Conservation (phyloP, 2,888 invertebrate genomes). For the Hemithea aestivaria region DNA sequence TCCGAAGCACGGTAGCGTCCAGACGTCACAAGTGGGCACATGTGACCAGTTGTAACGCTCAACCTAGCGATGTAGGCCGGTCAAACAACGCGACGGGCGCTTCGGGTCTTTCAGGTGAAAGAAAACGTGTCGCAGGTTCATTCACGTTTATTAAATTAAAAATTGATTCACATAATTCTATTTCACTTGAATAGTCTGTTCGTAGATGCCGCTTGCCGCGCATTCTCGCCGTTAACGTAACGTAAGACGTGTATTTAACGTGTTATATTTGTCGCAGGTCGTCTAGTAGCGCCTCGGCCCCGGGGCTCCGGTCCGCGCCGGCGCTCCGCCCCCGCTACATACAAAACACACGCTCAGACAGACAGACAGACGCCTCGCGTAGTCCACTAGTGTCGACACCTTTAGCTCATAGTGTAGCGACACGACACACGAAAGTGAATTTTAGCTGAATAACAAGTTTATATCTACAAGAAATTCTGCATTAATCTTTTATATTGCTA, state of each 20-base stretch:
- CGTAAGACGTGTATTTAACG: constrained; percentile 26
- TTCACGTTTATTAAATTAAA: constrained; percentile 50
- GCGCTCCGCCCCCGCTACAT: constrained; percentile 59
- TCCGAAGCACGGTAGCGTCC: too few species aligned
- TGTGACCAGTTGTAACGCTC: too few species aligned
- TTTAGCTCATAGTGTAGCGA: constrained; percentile 40
- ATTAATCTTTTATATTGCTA: too few species aligned
- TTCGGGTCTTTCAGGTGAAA: constrained; percentile 43
- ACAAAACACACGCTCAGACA: constrained; percentile 36
- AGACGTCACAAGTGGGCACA: too few species aligned
- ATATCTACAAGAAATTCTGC: too few species aligned
- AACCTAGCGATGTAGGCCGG: too few species aligned
- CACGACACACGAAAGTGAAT: too few species aligned
- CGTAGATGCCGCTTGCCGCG: constrained; percentile 10
- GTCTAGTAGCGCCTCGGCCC: constrained; percentile 70
- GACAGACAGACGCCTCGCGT: constrained; percentile 16
- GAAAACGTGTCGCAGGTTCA: constrained; percentile 47
- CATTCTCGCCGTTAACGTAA: constrained; percentile 19
- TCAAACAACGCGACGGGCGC: too few species aligned
- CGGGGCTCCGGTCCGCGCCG: constrained; percentile 54
- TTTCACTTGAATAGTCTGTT: constrained; percentile 29
- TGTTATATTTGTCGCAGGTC: constrained; percentile 20
- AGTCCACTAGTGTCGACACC: constrained; percentile 27
- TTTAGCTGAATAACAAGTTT: too few species aligned
- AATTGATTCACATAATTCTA: constrained; percentile 49